A percentile compares a stretch with the other conserved stretches of the same genome.
phyloP scores from a whole-genome alignment of 2,888 invertebrate genomes.

The Drosophila pegasa region DNA sequence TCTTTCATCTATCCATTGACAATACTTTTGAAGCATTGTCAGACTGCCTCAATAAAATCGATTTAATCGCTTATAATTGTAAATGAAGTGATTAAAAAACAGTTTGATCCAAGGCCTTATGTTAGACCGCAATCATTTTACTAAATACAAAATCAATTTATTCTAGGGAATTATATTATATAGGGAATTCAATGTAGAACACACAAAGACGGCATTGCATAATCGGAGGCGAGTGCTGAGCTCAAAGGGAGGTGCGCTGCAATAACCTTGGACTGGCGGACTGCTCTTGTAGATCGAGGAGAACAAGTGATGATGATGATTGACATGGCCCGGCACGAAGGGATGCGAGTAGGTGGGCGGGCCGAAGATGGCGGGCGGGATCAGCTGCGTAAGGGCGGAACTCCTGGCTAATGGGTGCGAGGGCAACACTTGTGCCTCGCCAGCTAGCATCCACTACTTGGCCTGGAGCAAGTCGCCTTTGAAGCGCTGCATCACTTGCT shows the following conservation, averaged over 20 bases:
- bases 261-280: not conserved
- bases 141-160: not conserved
- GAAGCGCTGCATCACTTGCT: slow-evolving; percentile 92
- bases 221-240: not conserved
- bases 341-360: slow-evolving; percentile 74
- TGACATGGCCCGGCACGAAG: not conserved
- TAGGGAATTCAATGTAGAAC: not conserved
- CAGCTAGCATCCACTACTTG: slow-evolving; percentile 94
- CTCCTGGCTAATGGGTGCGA: slow-evolving; percentile 84
- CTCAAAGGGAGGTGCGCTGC: not conserved
- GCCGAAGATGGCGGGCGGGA: slow-evolving; percentile 84
- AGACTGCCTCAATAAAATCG: not conserved
- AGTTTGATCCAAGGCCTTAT: not conserved
- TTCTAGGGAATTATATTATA: not conserved
- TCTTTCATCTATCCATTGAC: too few relatives aligned
- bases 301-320: not conserved
- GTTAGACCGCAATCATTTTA: not conserved
- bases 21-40: not conserved
- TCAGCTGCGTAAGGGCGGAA: slow-evolving; percentile 89
- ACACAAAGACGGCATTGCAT: not conserved
- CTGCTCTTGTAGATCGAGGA: not conserved
- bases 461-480: slow-evolving; percentile 96
- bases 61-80: not conserved
- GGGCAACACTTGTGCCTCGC: slow-evolving; percentile 84
- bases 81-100: not conserved